Percentiles rank a stretch among this genome's conserved stretches.
phyloP scores from a whole-genome alignment of 1,140 invertebrate species.

The Phymorhynchus buccinoides region DNA sequence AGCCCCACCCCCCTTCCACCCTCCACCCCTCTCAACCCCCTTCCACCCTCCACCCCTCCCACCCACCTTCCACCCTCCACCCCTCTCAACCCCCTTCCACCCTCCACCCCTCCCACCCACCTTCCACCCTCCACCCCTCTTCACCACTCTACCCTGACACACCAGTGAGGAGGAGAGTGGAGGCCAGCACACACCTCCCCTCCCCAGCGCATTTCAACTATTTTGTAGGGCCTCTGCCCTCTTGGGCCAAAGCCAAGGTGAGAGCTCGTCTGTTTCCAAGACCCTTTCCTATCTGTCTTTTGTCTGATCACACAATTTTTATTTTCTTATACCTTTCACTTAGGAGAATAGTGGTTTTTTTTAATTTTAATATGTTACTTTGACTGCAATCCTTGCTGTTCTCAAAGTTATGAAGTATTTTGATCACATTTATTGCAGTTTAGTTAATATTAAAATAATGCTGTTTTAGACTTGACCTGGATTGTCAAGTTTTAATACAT shows the following conservation, averaged over 20 bases:
- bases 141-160: not conserved
- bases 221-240: constrained; percentile 85
- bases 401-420: too few species aligned
- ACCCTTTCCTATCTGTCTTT: too few species aligned
- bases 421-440: too few species aligned
- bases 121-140: constrained; percentile 1
- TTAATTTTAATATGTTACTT: too few species aligned
- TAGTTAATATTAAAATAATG: too few species aligned
- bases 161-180: not conserved
- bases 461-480: too few species aligned
- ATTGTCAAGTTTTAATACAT: too few species aligned
- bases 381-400: too few species aligned
- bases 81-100: not conserved
- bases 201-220: constrained; percentile 76
- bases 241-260: constrained; percentile 92
- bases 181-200: not conserved
- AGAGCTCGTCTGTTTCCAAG: not conserved
- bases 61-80: constrained; percentile 1
- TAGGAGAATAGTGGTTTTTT: too few species aligned
- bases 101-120: not conserved
- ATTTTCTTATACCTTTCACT: too few species aligned
- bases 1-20: not conserved
- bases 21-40: too few species aligned
- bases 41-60: not conserved
- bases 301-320: too few species aligned